A percentile compares a stretch with the other conserved stretches of the same genome.
phyloP scores from a whole-genome alignment of 2,113 vertebrate genomes.

The Tetraodon nigroviridis region DNA sequence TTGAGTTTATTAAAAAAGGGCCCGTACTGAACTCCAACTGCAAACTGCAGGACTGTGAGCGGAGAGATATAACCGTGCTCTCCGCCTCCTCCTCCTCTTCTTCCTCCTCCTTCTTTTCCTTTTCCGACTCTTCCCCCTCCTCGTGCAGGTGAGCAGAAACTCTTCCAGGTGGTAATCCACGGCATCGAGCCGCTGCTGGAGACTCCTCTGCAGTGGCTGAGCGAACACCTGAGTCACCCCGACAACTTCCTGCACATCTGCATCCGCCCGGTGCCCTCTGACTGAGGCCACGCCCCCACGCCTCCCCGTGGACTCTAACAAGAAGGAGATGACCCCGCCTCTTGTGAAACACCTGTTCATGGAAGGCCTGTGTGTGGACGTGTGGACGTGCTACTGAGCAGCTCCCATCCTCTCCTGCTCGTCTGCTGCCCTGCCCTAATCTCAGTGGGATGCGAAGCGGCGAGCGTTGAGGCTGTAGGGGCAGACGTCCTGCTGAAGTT shows the following conservation, averaged over 20 bases:
- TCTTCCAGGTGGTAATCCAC: conserved; percentile 92
- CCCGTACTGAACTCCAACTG: not conserved
- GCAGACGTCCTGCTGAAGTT: conserved; percentile 27
- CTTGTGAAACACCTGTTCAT: no score
- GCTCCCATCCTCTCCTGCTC: conserved; percentile 3
- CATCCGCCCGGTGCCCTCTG: conserved; percentile 82
- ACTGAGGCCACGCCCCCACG: conserved; percentile 73
- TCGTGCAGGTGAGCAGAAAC: conserved; percentile 85
- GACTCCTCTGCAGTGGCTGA: conserved; percentile 96
- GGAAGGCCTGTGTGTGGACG: no score
- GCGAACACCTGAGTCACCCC: conserved; percentile 96
- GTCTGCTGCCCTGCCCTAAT: conserved; percentile 1
- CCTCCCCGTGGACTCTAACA: conserved; percentile 14
- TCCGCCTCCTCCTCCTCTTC: no score
- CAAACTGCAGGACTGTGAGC: no score
- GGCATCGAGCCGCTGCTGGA: conserved; percentile 97
- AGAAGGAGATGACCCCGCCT: conserved; percentile 3
- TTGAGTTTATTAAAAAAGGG: no score
- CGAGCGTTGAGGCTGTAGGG: no score
- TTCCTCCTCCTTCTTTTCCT: no score
- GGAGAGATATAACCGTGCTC: no score
- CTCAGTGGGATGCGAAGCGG: no score
- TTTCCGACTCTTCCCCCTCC: no score
- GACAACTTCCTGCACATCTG: conserved; percentile 99
- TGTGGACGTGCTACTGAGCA: no score